Conservation (phyloP, 2,797 vertebrate species). For the Esox lucius region DNA sequence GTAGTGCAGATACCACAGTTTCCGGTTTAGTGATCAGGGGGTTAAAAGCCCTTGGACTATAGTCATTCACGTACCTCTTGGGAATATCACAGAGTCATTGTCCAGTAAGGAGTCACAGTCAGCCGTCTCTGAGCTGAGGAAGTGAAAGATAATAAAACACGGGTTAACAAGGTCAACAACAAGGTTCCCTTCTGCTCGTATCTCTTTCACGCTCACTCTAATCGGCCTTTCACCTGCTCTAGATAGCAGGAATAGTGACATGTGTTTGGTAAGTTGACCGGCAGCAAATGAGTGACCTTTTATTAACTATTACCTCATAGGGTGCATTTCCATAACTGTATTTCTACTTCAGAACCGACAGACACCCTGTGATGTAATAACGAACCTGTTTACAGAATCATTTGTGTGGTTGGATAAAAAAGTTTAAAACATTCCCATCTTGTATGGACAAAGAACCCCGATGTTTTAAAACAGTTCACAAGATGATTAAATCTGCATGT, state of each 20-base stretch:
- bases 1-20: too few species aligned
- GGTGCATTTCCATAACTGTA: background rate
- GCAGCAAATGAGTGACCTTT: background rate
- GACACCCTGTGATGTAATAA: too few species aligned
- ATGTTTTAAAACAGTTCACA: background rate
- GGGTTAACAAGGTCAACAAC: constrained; percentile 9
- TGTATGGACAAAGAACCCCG: too few species aligned
- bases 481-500: background rate
- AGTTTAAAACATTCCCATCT: too few species aligned
- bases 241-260: background rate
- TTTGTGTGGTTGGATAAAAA: too few species aligned
- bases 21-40: too few species aligned
- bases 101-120: constrained; percentile 57
- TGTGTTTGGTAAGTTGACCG: constrained; percentile 13
- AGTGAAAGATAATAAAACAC: constrained; percentile 21
- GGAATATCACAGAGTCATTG: constrained; percentile 65
- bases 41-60: background rate
- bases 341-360: too few species aligned
- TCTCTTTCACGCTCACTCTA: background rate
- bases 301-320: background rate
- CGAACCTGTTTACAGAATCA: too few species aligned
- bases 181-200: background rate
- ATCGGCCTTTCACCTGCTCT: background rate
- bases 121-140: constrained; percentile 46
- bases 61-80: constrained; percentile 44